phyloP scores from a whole-genome alignment of 92 coral and sea anemone genomes.

The Porites evermanni region DNA sequence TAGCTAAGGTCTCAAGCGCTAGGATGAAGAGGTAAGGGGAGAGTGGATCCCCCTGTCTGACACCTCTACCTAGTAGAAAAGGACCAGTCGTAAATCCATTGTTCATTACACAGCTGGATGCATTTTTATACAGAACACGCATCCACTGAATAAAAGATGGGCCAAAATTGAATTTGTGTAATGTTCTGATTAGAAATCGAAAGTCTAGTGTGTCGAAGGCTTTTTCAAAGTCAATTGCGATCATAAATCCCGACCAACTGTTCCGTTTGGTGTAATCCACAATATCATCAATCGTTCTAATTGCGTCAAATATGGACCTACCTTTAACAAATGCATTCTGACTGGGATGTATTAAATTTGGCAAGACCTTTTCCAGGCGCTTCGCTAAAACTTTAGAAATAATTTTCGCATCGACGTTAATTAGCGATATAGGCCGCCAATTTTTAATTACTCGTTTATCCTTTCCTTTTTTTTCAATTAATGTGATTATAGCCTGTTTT shows the following conservation, averaged over 20 bases:
- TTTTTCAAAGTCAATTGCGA: constrained; percentile 8
- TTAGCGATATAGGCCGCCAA: background rate
- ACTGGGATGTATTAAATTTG: constrained; percentile 27
- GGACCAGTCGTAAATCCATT: constrained; percentile 48
- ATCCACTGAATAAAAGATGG: constrained; percentile 38
- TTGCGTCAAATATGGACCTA: constrained; percentile 38
- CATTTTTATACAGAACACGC: constrained; percentile 29
- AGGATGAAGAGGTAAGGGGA: constrained; percentile 54
- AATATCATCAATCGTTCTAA: constrained; percentile 43
- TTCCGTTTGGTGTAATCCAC: constrained; percentile 30
- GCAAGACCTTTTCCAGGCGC: constrained; percentile 29
- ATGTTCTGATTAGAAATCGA: constrained; percentile 26
- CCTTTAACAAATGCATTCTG: constrained; percentile 56
- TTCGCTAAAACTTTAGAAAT: constrained; percentile 35
- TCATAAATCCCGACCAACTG: background rate
- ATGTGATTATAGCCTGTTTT: background rate
- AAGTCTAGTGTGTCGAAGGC: constrained; percentile 17
- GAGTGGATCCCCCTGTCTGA: constrained; percentile 72
- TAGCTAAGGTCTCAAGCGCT: constrained; percentile 37
- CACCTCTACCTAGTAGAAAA: constrained; percentile 42
- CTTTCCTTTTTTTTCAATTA: background rate
- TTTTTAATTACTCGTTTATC: background rate
- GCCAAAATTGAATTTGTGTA: constrained; percentile 16
- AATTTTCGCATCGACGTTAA: constrained; percentile 38
- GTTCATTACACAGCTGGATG: constrained; percentile 38